These are phyloP conservation scores for Pinna nobilis DNA, from an alignment of 1,140 invertebrate genomes.

Conservation along the genomic window DNA sequence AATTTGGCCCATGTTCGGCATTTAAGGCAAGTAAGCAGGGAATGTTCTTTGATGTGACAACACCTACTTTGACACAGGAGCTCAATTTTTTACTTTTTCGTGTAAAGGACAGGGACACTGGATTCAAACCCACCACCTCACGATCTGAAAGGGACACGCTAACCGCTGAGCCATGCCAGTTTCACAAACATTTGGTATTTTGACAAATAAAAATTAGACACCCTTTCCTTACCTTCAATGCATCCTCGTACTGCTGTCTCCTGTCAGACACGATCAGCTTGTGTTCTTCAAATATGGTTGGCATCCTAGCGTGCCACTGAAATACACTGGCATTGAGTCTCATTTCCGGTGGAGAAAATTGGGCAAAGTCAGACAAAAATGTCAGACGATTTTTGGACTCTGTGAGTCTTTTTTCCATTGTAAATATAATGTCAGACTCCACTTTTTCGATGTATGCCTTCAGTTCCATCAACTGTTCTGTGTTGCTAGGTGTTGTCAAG, in stretches of 20 bases:
- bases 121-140: too few species aligned
- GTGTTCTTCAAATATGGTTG: conserved; percentile 88
- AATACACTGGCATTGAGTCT: conserved; percentile 86
- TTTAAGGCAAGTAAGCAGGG: too few species aligned
- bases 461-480: conserved; percentile 88
- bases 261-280: conserved; percentile 87
- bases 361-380: conserved; percentile 87
- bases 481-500: conserved; percentile 86
- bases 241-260: conserved; percentile 89
- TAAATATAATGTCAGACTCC: conserved; percentile 82
- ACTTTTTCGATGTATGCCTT: conserved; percentile 85
- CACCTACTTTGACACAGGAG: too few species aligned
- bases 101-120: too few species aligned
- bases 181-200: too few species aligned
- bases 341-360: conserved; percentile 87
- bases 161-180: too few species aligned
- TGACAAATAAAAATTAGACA: background rate
- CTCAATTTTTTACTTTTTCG: too few species aligned
- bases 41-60: too few species aligned
- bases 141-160: too few species aligned
- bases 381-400: conserved; percentile 80
- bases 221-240: conserved; percentile 83
- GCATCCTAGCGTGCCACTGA: conserved; percentile 89
- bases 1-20: too few species aligned
- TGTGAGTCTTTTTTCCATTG: conserved; percentile 85